Base-by-base conservation (phyloP, 1,140 invertebrate genomes). In the Druon quercuslanigerum region DNA sequence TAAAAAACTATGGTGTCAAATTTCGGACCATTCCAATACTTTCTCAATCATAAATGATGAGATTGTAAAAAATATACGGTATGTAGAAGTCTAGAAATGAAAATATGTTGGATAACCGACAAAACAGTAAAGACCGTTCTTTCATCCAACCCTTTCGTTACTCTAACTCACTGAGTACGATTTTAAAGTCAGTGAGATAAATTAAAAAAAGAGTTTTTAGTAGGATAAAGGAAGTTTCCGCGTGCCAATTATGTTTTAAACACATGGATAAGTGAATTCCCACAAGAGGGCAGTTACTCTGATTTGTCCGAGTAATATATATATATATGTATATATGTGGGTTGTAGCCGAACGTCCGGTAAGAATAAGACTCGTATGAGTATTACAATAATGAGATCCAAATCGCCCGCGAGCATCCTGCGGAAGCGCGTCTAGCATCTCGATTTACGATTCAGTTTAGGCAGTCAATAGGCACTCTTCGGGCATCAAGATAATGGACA, bases 281-380 rank as follows among this genome's bases (percentile, higher is more conserved):
- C 20, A 60, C 57, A 60, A 60, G 57, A 60, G 25, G 57, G 25
- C 57, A 33, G 57, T 60, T 60, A 60, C 25, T 60, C 57, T 60
- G 54, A 33, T 60, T 60, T 60, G 57, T 66, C 25, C 33, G 57
- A 12, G 6, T 66, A 25, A 25, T 25, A 25, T 25, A 25, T 25
- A 25, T 25, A 25, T 25, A 25, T 25, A 25, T 25, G 20, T 25
- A 3, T 25, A 3, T 66, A 13, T 20, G 57, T 66, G 57, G 57
- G 57, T 66, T 40, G 25, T 25, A 66, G 20, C 14, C 57, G 40
- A 66, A 40, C 57, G 13, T 66, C 20, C 56, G 56, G 17, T 57
- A 25, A 57, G 56, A 57, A 56, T 56, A 57, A 20, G 19, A 57
- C 19, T 20, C 54, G 11, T 8, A 13, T 9, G 54, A 20, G 54